Conservation (phyloP, 2,888 invertebrate species). For the Autographa gamma region DNA sequence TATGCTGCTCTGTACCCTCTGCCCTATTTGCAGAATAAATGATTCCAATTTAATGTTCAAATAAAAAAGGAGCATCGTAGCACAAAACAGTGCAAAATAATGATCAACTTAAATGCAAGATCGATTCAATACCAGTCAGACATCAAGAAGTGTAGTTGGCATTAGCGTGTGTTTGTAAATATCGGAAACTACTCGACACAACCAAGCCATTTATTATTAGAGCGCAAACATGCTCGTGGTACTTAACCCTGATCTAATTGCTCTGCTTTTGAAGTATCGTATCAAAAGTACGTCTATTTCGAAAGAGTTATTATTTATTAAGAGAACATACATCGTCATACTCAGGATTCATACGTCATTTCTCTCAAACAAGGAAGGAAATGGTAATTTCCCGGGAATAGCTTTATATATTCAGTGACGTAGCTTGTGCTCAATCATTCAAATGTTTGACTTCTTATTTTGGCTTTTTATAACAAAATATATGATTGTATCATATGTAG, state of each 20-base stretch:
- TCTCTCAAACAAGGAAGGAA: conserved; percentile 32
- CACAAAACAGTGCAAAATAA: too few species aligned
- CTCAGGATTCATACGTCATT: conserved; percentile 29
- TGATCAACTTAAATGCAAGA: too few species aligned
- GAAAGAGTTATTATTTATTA: conserved; percentile 36
- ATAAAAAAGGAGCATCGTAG: too few species aligned
- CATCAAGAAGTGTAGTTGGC: conserved; percentile 1
- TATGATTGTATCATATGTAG: background rate
- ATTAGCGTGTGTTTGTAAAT: background rate
- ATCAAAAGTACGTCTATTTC: conserved; percentile 30
- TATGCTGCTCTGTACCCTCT: too few species aligned
- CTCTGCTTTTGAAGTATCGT: conserved; percentile 9
- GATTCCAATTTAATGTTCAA: too few species aligned
- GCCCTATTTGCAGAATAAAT: too few species aligned
- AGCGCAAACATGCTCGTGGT: conserved; percentile 1
- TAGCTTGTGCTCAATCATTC: background rate
- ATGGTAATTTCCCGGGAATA: conserved; percentile 44
- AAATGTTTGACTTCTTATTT: background rate
- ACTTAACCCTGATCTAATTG: conserved; percentile 16
- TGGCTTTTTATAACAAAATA: background rate
- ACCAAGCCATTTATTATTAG: conserved; percentile 1
- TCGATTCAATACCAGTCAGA: background rate
- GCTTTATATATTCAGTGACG: conserved; percentile 14
- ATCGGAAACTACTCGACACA: background rate
- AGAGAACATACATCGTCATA: conserved; percentile 11